A percentile compares a stretch with the other conserved stretches of the same genome.
phyloP scores from a whole-genome alignment of 1,140 invertebrate genomes.

The Drosophila saltans region DNA sequence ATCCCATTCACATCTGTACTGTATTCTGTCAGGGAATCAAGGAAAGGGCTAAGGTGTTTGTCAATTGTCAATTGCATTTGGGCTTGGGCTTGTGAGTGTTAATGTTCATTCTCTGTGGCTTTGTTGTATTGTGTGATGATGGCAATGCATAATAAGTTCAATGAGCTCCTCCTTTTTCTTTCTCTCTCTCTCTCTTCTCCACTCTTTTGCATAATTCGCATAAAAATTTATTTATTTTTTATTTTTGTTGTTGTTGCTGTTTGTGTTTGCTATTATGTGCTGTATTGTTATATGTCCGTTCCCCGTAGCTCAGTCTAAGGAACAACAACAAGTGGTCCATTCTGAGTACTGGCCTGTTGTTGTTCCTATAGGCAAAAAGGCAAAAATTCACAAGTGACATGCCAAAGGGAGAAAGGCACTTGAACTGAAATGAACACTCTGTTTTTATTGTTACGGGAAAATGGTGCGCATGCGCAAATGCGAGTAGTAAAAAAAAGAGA shows the following conservation, averaged over 20 bases:
- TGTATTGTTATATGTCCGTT: constrained; percentile 5
- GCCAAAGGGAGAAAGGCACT: constrained; percentile 65
- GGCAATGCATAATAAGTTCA: constrained; percentile 57
- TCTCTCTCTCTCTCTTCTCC: constrained; percentile 6
- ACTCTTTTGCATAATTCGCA: constrained; percentile 33
- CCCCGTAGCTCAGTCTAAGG: constrained; percentile 6
- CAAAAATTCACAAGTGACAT: constrained; percentile 28
- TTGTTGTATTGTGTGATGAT: constrained; percentile 13
- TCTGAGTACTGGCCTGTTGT: constrained; percentile 19
- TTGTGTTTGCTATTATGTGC: constrained; percentile 36
- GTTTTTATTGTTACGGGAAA: constrained; percentile 70
- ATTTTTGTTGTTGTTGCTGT: constrained; percentile 28
- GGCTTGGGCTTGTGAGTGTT: not conserved
- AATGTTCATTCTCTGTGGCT: not conserved
- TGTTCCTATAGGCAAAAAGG: constrained; percentile 18
- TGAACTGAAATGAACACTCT: constrained; percentile 47
- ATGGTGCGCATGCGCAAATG: constrained; percentile 78
- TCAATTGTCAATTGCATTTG: constrained; percentile 32
- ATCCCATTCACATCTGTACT: no score
- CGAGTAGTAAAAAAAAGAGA: constrained; percentile 54
- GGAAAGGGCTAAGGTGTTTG: constrained; percentile 31
- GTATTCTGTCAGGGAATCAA: no score
- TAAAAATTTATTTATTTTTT: constrained; percentile 29
- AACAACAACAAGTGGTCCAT: constrained; percentile 38
- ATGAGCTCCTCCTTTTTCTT: constrained; percentile 38